phyloP scores from a whole-genome alignment of 2,888 invertebrate genomes.

The Drosophila subsilvestris region DNA sequence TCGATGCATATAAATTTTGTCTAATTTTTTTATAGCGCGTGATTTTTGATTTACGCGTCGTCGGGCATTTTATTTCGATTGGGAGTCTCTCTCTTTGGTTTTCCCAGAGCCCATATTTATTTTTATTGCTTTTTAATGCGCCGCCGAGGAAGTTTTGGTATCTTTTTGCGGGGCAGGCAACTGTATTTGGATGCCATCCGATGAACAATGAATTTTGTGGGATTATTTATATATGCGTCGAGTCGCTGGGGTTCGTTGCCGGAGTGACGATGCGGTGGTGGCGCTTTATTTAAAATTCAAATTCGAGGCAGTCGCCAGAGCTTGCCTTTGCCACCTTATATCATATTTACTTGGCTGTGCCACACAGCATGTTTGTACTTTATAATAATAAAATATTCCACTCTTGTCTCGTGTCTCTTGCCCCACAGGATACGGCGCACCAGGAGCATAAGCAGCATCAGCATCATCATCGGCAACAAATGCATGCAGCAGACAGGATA shows the following conservation, averaged over 20 bases:
- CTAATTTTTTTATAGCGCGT: constrained; percentile 70
- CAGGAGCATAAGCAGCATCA: constrained; percentile 36
- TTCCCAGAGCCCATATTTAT: constrained; percentile 71
- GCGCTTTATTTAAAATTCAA: constrained; percentile 70
- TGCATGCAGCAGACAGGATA: constrained; percentile 47
- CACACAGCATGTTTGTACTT: constrained; percentile 42
- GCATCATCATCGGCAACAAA: constrained; percentile 43
- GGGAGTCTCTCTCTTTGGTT: constrained; percentile 32
- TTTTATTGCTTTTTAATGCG: constrained; percentile 82
- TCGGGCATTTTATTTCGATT: constrained; percentile 73
- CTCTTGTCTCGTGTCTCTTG: constrained; percentile 72
- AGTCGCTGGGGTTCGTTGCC: constrained; percentile 2
- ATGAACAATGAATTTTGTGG: constrained; percentile 74
- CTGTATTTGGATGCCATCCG: constrained; percentile 64
- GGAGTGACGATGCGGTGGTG: constrained; percentile 54
- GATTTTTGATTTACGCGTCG: constrained; percentile 79
- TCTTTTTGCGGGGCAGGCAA: constrained; percentile 49
- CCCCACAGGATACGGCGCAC: constrained; percentile 55
- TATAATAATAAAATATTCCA: constrained; percentile 75
- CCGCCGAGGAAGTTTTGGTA: constrained; percentile 68
- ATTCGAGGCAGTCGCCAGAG: constrained; percentile 59
- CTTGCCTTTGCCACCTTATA: constrained; percentile 54
- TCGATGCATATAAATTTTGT: constrained; percentile 65
- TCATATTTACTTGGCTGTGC: constrained; percentile 44
- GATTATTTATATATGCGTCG: constrained; percentile 62